Conservation (phyloP, 1,140 invertebrate species). For the Drosophila asahinai region DNA sequence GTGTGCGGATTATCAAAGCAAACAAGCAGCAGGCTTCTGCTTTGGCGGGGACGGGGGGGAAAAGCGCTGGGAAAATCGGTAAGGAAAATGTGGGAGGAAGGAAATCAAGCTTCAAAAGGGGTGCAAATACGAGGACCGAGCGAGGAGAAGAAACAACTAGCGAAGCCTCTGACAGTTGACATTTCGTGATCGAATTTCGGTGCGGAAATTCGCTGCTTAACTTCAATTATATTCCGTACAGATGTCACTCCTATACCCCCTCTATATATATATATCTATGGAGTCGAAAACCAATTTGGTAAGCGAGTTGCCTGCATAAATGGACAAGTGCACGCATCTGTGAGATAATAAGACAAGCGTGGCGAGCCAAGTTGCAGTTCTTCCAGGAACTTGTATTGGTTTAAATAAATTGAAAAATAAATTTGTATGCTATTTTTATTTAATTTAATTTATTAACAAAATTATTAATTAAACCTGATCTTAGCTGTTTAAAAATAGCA, state of each 20-base stretch:
- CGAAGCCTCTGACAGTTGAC: constrained; percentile 29
- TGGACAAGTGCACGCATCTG: constrained; percentile 1
- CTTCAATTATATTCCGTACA: constrained; percentile 21
- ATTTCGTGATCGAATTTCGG: constrained; percentile 43
- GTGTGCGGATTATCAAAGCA: constrained; percentile 79
- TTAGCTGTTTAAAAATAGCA: no score
- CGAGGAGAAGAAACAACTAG: background rate
- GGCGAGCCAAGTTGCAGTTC: background rate
- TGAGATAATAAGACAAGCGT: background rate
- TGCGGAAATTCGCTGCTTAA: constrained; percentile 26
- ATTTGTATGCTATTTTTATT: background rate
- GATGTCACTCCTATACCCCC: constrained; percentile 4
- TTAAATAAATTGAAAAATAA: background rate
- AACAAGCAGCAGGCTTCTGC: constrained; percentile 58
- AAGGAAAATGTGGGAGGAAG: background rate
- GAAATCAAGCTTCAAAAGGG: background rate
- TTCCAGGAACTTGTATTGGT: background rate
- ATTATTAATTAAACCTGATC: no score
- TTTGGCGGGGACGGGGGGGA: background rate
- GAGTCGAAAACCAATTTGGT: background rate
- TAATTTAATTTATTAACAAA: no score
- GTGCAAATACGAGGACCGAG: background rate
- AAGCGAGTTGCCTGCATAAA: constrained; percentile 3
- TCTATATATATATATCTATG: background rate
- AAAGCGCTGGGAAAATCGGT: background rate